Percentiles rank a stretch among this genome's conserved stretches.
phyloP scores from a whole-genome alignment of 2,888 invertebrate genomes.

The Epirrita christyi region DNA sequence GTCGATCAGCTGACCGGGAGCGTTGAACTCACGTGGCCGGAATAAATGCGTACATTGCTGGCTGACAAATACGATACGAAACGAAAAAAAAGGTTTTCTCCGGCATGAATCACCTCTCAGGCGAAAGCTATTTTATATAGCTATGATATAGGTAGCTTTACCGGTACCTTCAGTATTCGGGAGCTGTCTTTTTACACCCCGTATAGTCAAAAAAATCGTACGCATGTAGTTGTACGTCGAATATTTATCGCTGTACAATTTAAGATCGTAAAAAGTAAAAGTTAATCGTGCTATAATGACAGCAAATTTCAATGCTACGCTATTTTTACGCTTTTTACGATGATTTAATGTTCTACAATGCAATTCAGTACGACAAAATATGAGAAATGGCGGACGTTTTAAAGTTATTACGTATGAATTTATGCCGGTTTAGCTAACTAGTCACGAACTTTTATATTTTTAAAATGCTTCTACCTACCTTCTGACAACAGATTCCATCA shows the following conservation, averaged over 20 bases:
- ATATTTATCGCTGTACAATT: constrained; percentile 8
- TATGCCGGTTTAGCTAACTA: background rate
- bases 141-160: too few relatives aligned
- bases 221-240: constrained; percentile 7
- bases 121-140: too few relatives aligned
- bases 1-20: too few relatives aligned
- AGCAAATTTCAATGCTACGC: constrained; percentile 44
- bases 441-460: background rate
- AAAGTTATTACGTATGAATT: background rate
- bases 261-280: constrained; percentile 52
- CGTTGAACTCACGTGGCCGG: too few relatives aligned
- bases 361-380: constrained; percentile 10
- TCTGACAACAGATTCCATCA: too few relatives aligned
- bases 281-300: constrained; percentile 49
- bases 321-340: constrained; percentile 32
- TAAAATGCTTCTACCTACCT: too few relatives aligned
- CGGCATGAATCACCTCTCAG: too few relatives aligned
- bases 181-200: too few relatives aligned
- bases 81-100: too few relatives aligned
- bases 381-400: constrained; percentile 3
- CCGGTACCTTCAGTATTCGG: too few relatives aligned
- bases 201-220: background rate
- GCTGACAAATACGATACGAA: too few relatives aligned
- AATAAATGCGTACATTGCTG: too few relatives aligned
- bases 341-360: constrained; percentile 10